These are phyloP conservation scores for Drosophila santomea DNA, from an alignment of 1,140 invertebrate species.

Conservation along the genomic window DNA sequence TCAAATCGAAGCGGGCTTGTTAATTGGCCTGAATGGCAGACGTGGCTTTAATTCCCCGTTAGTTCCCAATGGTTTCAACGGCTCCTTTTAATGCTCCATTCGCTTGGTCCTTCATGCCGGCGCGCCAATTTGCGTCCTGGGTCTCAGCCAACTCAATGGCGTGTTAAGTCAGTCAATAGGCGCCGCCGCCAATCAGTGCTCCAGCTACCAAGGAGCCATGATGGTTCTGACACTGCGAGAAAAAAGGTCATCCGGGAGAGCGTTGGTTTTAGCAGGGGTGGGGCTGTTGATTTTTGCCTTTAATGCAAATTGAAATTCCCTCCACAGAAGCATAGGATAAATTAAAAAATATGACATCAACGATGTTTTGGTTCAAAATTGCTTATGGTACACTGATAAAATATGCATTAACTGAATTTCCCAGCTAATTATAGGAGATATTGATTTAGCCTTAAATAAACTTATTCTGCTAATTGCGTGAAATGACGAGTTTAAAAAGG, in stretches of 20 bases:
- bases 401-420: too few relatives aligned
- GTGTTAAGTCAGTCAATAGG: slow-evolving; percentile 83
- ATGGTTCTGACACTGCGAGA: not conserved
- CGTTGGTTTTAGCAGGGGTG: too few relatives aligned
- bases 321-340: too few relatives aligned
- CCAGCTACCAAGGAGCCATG: slow-evolving; percentile 50
- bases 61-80: slow-evolving; percentile 30
- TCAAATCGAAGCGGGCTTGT: slow-evolving; percentile 47
- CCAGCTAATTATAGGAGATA: too few relatives aligned
- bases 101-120: slow-evolving; percentile 35
- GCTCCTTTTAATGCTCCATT: slow-evolving; percentile 44
- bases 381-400: too few relatives aligned
- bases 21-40: slow-evolving; percentile 67
- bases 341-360: too few relatives aligned
- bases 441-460: too few relatives aligned
- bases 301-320: too few relatives aligned
- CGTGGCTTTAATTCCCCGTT: slow-evolving; percentile 55
- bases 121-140: slow-evolving; percentile 69
- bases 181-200: slow-evolving; percentile 79
- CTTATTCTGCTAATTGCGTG: too few relatives aligned
- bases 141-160: slow-evolving; percentile 67
- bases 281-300: too few relatives aligned
- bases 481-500: too few relatives aligned
- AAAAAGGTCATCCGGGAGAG: not conserved
- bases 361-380: too few relatives aligned